phyloP scores from a whole-genome alignment of 2,113 vertebrate species.

The Lonchura striata region DNA sequence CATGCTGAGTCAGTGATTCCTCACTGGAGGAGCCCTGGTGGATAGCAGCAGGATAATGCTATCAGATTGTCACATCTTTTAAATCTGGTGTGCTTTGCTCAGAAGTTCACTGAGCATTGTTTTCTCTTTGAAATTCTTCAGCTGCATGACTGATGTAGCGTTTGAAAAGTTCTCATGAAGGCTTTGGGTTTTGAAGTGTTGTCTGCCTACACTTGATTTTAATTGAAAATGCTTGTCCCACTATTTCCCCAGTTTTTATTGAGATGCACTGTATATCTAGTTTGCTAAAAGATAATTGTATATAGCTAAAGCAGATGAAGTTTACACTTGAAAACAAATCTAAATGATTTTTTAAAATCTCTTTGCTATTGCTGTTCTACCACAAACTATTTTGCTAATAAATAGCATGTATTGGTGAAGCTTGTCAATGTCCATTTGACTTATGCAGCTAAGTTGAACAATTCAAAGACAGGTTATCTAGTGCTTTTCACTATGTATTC shows the following conservation, averaged over 20 bases:
- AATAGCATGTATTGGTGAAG: neutral
- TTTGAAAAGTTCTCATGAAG: constrained; percentile 8
- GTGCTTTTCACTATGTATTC: neutral
- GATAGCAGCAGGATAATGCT: constrained; percentile 22
- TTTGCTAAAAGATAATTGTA: neutral
- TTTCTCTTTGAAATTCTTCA: constrained; percentile 47
- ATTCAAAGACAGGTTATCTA: neutral
- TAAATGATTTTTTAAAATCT: neutral
- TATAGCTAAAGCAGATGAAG: neutral
- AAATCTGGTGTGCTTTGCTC: constrained; percentile 13
- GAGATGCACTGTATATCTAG: neutral
- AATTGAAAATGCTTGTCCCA: neutral
- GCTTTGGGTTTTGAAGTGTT: neutral
- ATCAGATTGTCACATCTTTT: constrained; percentile 28
- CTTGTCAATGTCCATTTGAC: neutral
- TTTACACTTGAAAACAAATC: neutral
- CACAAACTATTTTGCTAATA: neutral
- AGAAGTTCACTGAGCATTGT: constrained; percentile 24
- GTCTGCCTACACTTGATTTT: neutral
- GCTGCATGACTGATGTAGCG: neutral
- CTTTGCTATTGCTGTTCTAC: neutral
- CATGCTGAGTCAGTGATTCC: neutral
- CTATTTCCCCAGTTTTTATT: neutral
- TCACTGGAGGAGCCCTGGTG: neutral
- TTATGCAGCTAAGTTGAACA: neutral